A percentile compares a stretch with the other conserved stretches of the same genome.
phyloP scores from a whole-genome alignment of 2,113 vertebrate species.

The Benitochromis conjunctus region DNA sequence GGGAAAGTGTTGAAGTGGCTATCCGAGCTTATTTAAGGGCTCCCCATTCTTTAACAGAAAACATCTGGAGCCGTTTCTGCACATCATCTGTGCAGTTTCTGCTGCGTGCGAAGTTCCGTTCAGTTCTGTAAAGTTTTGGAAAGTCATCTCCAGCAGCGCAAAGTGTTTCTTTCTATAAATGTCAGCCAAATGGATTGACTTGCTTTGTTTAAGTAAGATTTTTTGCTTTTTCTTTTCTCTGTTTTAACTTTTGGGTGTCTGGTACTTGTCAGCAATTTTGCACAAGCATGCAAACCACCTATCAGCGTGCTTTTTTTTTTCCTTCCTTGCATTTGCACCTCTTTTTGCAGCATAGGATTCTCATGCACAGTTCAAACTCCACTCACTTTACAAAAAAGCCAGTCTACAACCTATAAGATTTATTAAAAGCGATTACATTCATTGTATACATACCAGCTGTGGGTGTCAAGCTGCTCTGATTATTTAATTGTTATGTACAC shows the following conservation, averaged over 20 bases:
- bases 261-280: neutral
- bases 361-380: neutral
- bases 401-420: constrained; percentile 1
- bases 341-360: neutral
- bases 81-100: constrained; percentile 28
- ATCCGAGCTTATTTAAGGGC: constrained; percentile 32
- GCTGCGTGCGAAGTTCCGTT: neutral
- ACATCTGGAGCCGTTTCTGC: constrained; percentile 41
- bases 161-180: neutral
- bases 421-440: constrained; percentile 9
- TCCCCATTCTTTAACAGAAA: constrained; percentile 27
- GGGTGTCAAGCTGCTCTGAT: constrained; percentile 48
- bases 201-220: neutral
- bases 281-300: neutral
- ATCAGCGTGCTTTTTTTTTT: neutral
- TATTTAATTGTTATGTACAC: constrained; percentile 70
- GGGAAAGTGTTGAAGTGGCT: constrained; percentile 67
- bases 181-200: neutral
- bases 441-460: constrained; percentile 47
- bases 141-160: neutral
- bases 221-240: neutral
- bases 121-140: neutral
- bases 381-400: neutral
- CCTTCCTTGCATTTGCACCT: neutral
- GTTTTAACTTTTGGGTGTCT: neutral